Evolutionary conservation across 2,113 vertebrate species (phyloP), one percentile per base, ranked within the genome.

Genomic region (Puma concolor): DNA sequence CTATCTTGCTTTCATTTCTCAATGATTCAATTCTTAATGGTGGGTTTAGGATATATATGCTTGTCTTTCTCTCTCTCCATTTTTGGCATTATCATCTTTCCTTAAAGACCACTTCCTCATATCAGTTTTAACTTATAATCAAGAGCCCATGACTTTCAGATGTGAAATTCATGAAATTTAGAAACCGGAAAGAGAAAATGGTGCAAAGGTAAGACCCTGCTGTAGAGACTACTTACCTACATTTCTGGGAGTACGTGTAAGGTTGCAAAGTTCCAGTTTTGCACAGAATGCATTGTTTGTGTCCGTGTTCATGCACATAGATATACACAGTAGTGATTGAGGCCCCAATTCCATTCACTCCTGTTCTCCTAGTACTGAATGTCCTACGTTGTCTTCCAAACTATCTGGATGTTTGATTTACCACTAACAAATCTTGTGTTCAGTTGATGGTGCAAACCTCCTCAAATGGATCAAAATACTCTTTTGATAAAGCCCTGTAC

Each of bases 91-190:
- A 27, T 3, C 33, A 71, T 80, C 29, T 44, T 86, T 57, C 5
- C 66, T 90, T 36, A 71, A 64, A 71, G 74, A 85, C 66, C 27
- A 64, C 13, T 16, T 83, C 31, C 31, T 91, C 38, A 1, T 52
- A 52, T 17, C 74, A 52, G 2, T 89, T 94, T 96, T 94, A 92
- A 57, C n/a, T 80, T 89, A 50, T 82, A 69, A 77, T 31, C 21
- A 71, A 76, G 60, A 92, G 31, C 33, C 9, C 14, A 12, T 92
- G 83, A 76, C 33, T 92, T 91, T 71, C 12, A 57, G 17, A 1
- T 95, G 8, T 96, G 81, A 93, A 91, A 88, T 66, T 80, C 21
- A 31, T 91, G 60, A 74, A 52, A 60, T 85, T 88, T 81, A 94
- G 66, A 89, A 89, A 81, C 54, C 31, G 7, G 91, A 77, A 88